A percentile compares a stretch with the other conserved stretches of the same genome.
phyloP scores from a whole-genome alignment of 2,113 vertebrate species.

The Ailurus styani region DNA sequence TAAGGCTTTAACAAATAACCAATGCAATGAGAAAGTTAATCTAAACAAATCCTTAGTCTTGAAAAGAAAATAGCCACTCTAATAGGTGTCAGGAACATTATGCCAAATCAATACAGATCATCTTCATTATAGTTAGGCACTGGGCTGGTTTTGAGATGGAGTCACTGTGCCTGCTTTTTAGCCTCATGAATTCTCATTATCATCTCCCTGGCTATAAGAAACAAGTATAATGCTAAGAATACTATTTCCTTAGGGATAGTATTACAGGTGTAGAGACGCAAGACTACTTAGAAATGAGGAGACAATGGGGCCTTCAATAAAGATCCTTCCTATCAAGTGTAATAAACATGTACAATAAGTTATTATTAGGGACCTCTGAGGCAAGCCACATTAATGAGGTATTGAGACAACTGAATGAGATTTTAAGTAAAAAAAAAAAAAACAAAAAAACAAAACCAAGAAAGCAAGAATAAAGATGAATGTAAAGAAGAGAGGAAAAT shows the following conservation, averaged over 20 bases:
- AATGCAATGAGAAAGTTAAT: not conserved
- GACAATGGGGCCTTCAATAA: constrained; percentile 51
- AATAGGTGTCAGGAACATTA: constrained; percentile 9
- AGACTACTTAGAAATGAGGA: constrained; percentile 50
- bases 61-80: constrained; percentile 39
- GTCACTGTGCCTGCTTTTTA: constrained; percentile 21
- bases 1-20: constrained; percentile 21
- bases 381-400: constrained; percentile 52
- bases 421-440: constrained; percentile 48
- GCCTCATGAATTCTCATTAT: constrained; percentile 53
- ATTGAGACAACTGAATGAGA: constrained; percentile 44
- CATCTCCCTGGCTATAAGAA: constrained; percentile 18
- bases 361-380: constrained; percentile 67
- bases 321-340: constrained; percentile 52
- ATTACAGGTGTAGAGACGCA: not conserved
- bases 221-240: constrained; percentile 25
- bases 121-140: constrained; percentile 18
- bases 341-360: constrained; percentile 55
- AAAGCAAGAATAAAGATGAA: constrained; percentile 40
- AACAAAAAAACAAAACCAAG: not conserved
- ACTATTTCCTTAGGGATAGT: not conserved
- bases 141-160: not conserved
- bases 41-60: constrained; percentile 21
- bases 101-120: constrained; percentile 34
- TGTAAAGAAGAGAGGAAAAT: not conserved